Evolutionary conservation across 2,113 vertebrate genomes (phyloP), one percentile per base, ranked within the genome.

Genomic region (Amblyopsis rosae): DNA sequence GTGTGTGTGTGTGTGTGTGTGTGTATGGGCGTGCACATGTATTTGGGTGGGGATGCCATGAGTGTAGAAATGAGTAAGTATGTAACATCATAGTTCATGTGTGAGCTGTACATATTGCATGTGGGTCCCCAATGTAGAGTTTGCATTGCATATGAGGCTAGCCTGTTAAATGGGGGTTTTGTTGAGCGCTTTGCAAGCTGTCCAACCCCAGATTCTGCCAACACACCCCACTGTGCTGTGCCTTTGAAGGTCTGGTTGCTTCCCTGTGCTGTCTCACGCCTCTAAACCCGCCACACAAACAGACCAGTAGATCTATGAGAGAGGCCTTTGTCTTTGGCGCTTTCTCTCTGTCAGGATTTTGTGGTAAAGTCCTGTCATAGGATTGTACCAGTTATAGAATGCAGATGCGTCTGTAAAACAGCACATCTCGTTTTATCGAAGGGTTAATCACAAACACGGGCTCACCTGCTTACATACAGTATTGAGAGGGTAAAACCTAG

Each of bases 171-270:
- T 62, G 54, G 16, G 26, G 3, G 15, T 61, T 77, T 67, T 69
- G 69, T 75, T 82, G 50, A 50, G 61, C 55, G 68, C 67, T 75
- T 73, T 81, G 65, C 85, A 90, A 88, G 82, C 88, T 88, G 89
- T 87, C 86, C 83, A 88, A 89, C 80, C 73, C 73, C 67, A 70
- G 76, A 65, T 35, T 67, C 63, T 81, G 88, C 83, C 87, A 89
- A 79, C 74, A 72, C 63, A 60, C 76, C 82, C 83, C 32, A 16
- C 85, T 79, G 81, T 2, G 62, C 63, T 32, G 62, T 54, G 45
- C 57, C 68, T 87, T 90, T 89, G 87, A 88, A 83, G 88, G 83
- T 85, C 84, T 82, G 75, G 59, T 89, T 88, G 79, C 84, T 81
- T 83, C 86, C 79, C 79, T 81, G 76, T 72, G 73, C 72, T 76